Evolutionary conservation across 1,140 invertebrate species (phyloP).

Genomic region (Drosophila tsacasi): DNA sequence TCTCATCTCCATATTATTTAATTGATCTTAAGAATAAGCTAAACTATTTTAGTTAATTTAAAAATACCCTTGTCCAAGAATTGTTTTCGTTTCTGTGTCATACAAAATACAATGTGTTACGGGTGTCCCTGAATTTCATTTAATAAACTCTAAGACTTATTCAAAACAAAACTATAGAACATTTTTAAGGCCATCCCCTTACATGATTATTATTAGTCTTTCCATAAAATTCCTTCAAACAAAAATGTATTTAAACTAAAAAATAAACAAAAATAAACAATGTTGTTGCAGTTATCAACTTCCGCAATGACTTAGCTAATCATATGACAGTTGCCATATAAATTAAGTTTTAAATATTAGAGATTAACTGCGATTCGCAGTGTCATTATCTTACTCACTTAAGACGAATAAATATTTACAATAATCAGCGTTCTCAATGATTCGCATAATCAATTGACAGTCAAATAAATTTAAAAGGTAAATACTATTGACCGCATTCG

Average conservation of each 20-base stretch:
- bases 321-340: background rate
- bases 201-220: too few species aligned
- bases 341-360: background rate
- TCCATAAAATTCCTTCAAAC: too few species aligned
- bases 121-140: too few species aligned
- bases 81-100: too few species aligned
- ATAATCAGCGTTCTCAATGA: slow-evolving; percentile 4
- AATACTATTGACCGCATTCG: background rate
- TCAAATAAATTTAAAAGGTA: slow-evolving; percentile 13
- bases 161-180: too few species aligned
- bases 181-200: too few species aligned
- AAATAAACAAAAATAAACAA: background rate
- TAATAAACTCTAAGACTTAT: too few species aligned
- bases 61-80: too few species aligned
- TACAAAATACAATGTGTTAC: too few species aligned
- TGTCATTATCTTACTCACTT: slow-evolving; percentile 4
- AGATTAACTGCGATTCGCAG: background rate
- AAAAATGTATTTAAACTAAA: background rate
- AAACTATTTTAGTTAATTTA: too few species aligned
- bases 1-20: too few species aligned
- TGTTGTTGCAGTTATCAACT: background rate
- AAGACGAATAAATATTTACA: background rate
- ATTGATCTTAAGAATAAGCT: too few species aligned
- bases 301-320: background rate
- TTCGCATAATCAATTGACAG: background rate